phyloP scores from a whole-genome alignment of 2,888 invertebrate genomes.

The Hemithea aestivaria region DNA sequence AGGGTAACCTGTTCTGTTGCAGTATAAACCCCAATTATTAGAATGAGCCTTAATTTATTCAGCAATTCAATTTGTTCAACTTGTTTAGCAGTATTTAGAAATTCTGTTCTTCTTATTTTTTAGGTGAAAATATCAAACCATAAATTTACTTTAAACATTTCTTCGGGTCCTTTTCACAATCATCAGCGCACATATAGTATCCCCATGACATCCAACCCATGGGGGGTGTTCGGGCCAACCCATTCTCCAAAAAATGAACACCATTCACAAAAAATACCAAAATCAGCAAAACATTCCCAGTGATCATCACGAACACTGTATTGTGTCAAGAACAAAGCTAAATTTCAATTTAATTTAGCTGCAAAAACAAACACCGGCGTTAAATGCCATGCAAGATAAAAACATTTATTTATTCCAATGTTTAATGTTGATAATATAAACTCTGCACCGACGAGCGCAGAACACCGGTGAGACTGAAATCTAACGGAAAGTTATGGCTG shows the following conservation, averaged over 20 bases:
- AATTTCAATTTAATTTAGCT: conserved; percentile 11
- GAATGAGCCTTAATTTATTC: too few relatives aligned
- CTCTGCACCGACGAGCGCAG: too few relatives aligned
- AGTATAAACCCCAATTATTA: too few relatives aligned
- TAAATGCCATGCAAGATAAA: conserved; percentile 12
- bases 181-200: conserved; percentile 80
- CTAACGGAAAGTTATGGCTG: too few relatives aligned
- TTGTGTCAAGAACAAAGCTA: conserved; percentile 9
- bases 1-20: too few relatives aligned
- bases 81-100: too few relatives aligned
- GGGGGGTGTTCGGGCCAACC: conserved; percentile 82
- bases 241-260: conserved; percentile 76
- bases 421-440: too few relatives aligned
- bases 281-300: conserved; percentile 16
- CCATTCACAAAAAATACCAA: conserved; percentile 30
- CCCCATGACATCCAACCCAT: conserved; percentile 89
- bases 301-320: conserved; percentile 10
- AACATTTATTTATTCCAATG: conserved; percentile 11
- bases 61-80: too few relatives aligned
- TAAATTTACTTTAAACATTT: conserved; percentile 81
- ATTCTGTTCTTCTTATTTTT: too few relatives aligned
- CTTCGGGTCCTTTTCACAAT: conserved; percentile 79
- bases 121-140: conserved; percentile 2
- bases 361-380: conserved; percentile 11
- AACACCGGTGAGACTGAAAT: too few relatives aligned